A percentile compares a stretch with the other conserved stretches of the same genome.
Evolutionary conservation across 2,888 invertebrate species (phyloP).

Genomic region (Tipula lateralis): DNA sequence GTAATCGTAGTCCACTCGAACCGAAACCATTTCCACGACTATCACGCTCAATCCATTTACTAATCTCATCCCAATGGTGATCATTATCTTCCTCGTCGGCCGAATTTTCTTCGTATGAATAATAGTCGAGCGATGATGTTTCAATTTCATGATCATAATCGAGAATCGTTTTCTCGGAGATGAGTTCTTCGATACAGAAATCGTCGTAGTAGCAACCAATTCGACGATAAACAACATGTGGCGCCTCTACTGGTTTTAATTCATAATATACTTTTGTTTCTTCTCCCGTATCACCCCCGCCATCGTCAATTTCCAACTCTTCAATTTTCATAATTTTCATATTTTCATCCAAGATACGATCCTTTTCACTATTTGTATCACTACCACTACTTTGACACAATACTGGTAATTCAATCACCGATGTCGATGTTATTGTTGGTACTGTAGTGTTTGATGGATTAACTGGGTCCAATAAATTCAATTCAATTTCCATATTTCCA

Average conservation of each 20-base stretch:
- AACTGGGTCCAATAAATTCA: not conserved
- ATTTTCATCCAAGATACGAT: conserved; percentile 24
- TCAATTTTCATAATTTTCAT: conserved; percentile 20
- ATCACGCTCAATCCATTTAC: not conserved
- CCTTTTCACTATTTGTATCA: not conserved
- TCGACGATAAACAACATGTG: conserved; percentile 25
- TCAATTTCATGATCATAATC: conserved; percentile 29
- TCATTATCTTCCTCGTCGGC: not conserved
- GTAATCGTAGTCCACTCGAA: not conserved
- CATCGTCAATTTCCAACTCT: not conserved
- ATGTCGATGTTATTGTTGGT: not conserved
- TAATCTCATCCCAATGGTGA: not conserved
- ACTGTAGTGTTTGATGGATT: conserved; percentile 3
- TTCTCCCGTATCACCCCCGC: not conserved
- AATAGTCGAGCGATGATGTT: conserved; percentile 12
- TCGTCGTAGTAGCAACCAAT: conserved; percentile 12
- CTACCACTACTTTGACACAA: not conserved
- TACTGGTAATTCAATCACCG: not conserved
- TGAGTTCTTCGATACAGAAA: conserved; percentile 8
- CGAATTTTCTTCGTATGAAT: not conserved
- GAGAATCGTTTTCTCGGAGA: not conserved
- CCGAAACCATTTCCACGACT: not conserved
- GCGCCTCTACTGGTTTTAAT: conserved; percentile 28
- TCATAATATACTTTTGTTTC: conserved; percentile 25
- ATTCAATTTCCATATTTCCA: conserved; percentile 1